These are phyloP conservation scores for Labeo calbasu DNA, from an alignment of 2,797 vertebrate genomes.

Conservation along the genomic window DNA sequence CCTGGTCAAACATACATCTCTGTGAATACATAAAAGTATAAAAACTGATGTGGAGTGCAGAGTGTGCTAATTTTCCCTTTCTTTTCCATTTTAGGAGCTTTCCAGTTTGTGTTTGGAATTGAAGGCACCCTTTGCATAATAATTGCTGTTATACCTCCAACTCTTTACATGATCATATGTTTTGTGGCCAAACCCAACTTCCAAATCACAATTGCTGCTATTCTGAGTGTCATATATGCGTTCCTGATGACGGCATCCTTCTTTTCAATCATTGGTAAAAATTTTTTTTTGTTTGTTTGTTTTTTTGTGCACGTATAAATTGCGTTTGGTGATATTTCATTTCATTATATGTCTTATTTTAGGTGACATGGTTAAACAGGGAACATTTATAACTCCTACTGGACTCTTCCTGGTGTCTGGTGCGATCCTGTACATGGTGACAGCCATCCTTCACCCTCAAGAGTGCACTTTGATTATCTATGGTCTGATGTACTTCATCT, in stretches of 20 bases:
- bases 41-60: not conserved
- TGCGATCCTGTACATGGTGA: conserved; percentile 76
- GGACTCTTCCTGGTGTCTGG: conserved; percentile 82
- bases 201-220: conserved; percentile 78
- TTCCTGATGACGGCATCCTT: conserved; percentile 85
- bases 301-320: not conserved
- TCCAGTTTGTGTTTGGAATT: conserved; percentile 77
- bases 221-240: conserved; percentile 81
- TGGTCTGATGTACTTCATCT: conserved; percentile 85
- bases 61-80: not conserved
- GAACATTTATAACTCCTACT: conserved; percentile 82
- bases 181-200: conserved; percentile 75
- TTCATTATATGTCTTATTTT: not conserved
- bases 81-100: conserved; percentile 72
- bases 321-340: not conserved
- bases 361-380: conserved; percentile 82
- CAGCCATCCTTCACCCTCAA: conserved; percentile 81
- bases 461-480: conserved; percentile 77
- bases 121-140: conserved; percentile 72
- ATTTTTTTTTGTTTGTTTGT: not conserved
- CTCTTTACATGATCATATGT: conserved; percentile 79
- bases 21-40: not conserved
- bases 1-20: not conserved
- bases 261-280: conserved; percentile 81
- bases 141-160: conserved; percentile 74